Conservation (phyloP, 2,113 vertebrate genomes). For the Dicentrarchus labrax region DNA sequence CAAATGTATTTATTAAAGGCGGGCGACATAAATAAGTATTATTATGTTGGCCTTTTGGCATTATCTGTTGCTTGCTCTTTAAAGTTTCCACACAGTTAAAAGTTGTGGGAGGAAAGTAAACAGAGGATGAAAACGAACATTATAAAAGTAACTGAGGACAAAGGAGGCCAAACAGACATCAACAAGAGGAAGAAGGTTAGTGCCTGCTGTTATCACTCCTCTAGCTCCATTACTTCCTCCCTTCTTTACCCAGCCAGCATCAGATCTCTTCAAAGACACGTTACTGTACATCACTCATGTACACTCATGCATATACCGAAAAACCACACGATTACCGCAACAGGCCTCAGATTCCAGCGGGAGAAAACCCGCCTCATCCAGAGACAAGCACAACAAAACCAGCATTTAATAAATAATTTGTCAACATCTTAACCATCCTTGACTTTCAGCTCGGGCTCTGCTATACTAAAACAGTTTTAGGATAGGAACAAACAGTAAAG, state of each 20-base stretch:
- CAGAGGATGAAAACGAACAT: neutral
- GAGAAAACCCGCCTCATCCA: slow-evolving; percentile 34
- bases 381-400: slow-evolving; percentile 52
- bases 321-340: slow-evolving; percentile 38
- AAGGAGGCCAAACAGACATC: slow-evolving; percentile 42
- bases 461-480: slow-evolving; percentile 36
- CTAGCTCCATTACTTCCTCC: slow-evolving; percentile 28
- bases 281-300: slow-evolving; percentile 61
- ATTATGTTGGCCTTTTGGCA: neutral
- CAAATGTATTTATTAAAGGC: neutral
- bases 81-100: slow-evolving; percentile 47
- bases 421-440: slow-evolving; percentile 28
- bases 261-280: slow-evolving; percentile 52
- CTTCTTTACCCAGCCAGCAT: slow-evolving; percentile 44
- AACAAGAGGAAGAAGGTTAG: slow-evolving; percentile 27
- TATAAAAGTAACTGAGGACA: slow-evolving; percentile 5
- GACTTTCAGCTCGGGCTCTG: slow-evolving; percentile 41
- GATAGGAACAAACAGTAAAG: slow-evolving; percentile 23
- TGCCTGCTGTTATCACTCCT: slow-evolving; percentile 30
- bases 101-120: slow-evolving; percentile 1
- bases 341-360: slow-evolving; percentile 44
- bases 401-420: slow-evolving; percentile 38
- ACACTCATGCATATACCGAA: slow-evolving; percentile 60
- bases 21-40: neutral
- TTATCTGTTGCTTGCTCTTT: slow-evolving; percentile 59